Evolutionary conservation across 2,888 invertebrate species (phyloP), one percentile per base, ranked within the genome.

Genomic region (Nemotelus pantherinus): DNA sequence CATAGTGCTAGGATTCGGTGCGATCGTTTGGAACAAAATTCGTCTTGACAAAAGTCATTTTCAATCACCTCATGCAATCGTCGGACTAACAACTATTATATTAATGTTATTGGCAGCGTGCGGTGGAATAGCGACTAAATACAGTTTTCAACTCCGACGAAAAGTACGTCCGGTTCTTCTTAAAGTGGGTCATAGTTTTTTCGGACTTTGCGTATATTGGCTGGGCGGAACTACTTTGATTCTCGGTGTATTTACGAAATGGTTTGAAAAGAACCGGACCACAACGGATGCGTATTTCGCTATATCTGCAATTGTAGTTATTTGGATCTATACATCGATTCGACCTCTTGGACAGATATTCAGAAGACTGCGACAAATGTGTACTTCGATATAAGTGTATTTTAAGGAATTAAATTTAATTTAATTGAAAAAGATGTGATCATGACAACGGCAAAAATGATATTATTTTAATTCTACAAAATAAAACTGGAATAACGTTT

Each of bases 21-120:
- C 77, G 10, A 77, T 77, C n/a, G 70, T 70, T 10, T 43, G n/a
- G 7, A 71, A 70, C 25, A 77, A 77, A 50, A 70, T 70, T 44
- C 68, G 70, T 41, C 41, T 60, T 2, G 70, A 48, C 3, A 70
- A 70, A 43, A 5, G 41, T n/a, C 70, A 77, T 50, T 77, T 77
- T n/a, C 43, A 77, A 10, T 50, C 77, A n/a, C 57, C 48, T n/a
- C 77, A 77, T 43, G 77, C 70, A 3, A 77, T 70, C 25, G 57
- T 77, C n/a, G 77, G 77, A n/a, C 70, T 77, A 3, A 53, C 53
- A 45, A 77, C 77, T 7, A 63, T 48, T 44, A 70, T 77, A 25
- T 70, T 50, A 25, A 58, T 71, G n/a, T 58, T 77, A 41, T 6
- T 77, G 4, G 71, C 48, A 2, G 48, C 63, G 2, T 41, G n/a